Evolutionary conservation across 2,888 invertebrate genomes (phyloP), one percentile per base, ranked within the genome.

Genomic region (Buathra laborator): DNA sequence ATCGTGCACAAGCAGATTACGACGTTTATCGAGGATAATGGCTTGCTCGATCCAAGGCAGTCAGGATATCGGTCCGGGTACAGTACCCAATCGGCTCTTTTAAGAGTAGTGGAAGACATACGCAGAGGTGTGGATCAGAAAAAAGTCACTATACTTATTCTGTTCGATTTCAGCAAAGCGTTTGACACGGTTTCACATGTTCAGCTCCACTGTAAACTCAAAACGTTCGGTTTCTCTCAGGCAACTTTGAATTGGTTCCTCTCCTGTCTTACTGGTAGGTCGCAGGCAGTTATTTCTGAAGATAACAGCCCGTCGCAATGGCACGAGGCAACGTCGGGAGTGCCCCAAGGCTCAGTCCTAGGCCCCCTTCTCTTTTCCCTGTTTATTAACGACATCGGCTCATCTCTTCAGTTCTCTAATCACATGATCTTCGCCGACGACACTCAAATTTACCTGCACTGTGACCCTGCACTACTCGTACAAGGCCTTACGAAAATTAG

Each of bases 151-250:
- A 29, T 90, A 0, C 53, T 90, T 2, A 80, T 87, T 0, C 67
- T 90, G 0, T 84, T 91, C 7, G 90, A 91, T 70, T 90, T 88
- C 56, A 88, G 89, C 0, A 88, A 90, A 14, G 91, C 90, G 5
- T 92, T 91, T 53, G 90, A 92, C 48, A 77, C 80, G 2, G 87
- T 91, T 1, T 75, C 88, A 75, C 89, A 83, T 51, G n/a, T 48
- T 12, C 48, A 14, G 12, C 48, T 12, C 4, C 14, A 14, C 2
- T 12, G 14, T 2, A 48, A 48, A n/a, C 48, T 48, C 0, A 48
- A 48, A 12, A 48, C 48, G 3, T 48, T 14, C 12, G 48, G 48
- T 0, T 48, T 48, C 2, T 48, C 48, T 12, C 12, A 3, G 3
- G 0, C 48, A 0, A n/a, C 48, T 0, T 4, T 48, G 2, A 10